These are phyloP conservation scores for Apoderus coryli DNA, from an alignment of 2,888 invertebrate species.

Conservation along the genomic window DNA sequence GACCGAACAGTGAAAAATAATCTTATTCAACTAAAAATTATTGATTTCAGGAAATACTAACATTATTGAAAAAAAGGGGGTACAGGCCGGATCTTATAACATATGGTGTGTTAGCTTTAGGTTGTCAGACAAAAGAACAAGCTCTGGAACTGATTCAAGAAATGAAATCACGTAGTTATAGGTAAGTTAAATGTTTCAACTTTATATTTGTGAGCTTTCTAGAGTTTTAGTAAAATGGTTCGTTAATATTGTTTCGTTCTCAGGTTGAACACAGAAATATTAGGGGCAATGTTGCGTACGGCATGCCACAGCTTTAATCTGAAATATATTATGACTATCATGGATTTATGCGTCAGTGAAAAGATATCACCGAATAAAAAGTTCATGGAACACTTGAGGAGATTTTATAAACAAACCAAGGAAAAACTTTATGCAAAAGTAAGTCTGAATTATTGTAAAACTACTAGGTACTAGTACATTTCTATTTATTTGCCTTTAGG, in stretches of 20 bases:
- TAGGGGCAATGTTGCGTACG: slow-evolving; percentile 56
- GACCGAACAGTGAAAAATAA: too few relatives aligned
- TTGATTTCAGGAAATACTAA: slow-evolving; percentile 44
- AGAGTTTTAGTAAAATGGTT: too few relatives aligned
- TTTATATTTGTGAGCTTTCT: slow-evolving; percentile 1
- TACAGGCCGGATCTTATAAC: slow-evolving; percentile 63
- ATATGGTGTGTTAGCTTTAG: slow-evolving; percentile 71
- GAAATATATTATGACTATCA: slow-evolving; percentile 49
- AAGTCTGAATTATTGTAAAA: slow-evolving; percentile 16
- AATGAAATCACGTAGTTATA: slow-evolving; percentile 51
- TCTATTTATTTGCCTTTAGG: slow-evolving; percentile 11
- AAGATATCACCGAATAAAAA: slow-evolving; percentile 44
- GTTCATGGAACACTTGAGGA: slow-evolving; percentile 47
- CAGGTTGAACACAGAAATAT: slow-evolving; percentile 59
- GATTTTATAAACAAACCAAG: slow-evolving; percentile 43
- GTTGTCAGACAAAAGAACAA: slow-evolving; percentile 50
- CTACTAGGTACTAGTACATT: not conserved
- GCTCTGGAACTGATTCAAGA: slow-evolving; percentile 51
- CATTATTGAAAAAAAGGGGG: slow-evolving; percentile 38
- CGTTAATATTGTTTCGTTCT: slow-evolving; percentile 22
- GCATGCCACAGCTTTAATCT: slow-evolving; percentile 48
- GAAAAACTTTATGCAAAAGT: slow-evolving; percentile 38
- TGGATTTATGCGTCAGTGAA: slow-evolving; percentile 48
- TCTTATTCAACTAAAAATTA: too few relatives aligned
- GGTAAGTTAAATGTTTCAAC: slow-evolving; percentile 32